Percentiles rank a stretch among this genome's conserved stretches.
These are phyloP conservation scores for Aradophagus sp. DNA, from an alignment of 1,140 invertebrate genomes.

Conservation along the genomic window DNA sequence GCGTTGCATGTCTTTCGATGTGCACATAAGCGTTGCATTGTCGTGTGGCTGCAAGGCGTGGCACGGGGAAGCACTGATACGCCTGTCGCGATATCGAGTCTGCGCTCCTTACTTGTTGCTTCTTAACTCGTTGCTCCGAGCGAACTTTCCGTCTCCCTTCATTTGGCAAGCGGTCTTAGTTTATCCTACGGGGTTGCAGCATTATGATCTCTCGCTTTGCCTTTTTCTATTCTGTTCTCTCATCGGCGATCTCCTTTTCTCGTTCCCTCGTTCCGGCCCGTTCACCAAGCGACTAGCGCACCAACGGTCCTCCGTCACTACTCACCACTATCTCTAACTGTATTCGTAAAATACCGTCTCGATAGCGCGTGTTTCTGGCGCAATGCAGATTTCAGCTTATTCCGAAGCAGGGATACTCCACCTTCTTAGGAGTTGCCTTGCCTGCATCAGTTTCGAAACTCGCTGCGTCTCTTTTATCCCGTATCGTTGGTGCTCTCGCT, in stretches of 20 bases:
- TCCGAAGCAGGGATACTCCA: slow-evolving; percentile 47
- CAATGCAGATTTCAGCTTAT: slow-evolving; percentile 58
- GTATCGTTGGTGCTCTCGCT: slow-evolving; percentile 3
- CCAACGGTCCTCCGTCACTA: slow-evolving; percentile 51
- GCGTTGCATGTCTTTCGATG: slow-evolving; percentile 54
- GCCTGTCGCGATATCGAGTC: slow-evolving; percentile 57
- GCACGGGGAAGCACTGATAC: slow-evolving; percentile 61
- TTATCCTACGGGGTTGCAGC: not conserved
- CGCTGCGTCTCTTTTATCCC: slow-evolving; percentile 7
- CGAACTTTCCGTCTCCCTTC: slow-evolving; percentile 31
- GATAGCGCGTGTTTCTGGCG: slow-evolving; percentile 41
- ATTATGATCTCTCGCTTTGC: slow-evolving; percentile 7
- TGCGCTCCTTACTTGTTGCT: slow-evolving; percentile 58
- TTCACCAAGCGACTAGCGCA: slow-evolving; percentile 47
- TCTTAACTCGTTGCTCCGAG: slow-evolving; percentile 51
- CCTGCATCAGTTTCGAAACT: slow-evolving; percentile 50
- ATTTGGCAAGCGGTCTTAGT: slow-evolving; percentile 6
- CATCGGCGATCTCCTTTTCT: slow-evolving; percentile 36
- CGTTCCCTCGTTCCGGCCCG: slow-evolving; percentile 49
- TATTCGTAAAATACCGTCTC: slow-evolving; percentile 58
- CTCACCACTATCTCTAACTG: slow-evolving; percentile 57
- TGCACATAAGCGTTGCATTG: slow-evolving; percentile 60
- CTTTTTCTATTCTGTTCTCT: no score
- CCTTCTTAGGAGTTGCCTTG: slow-evolving; percentile 36
- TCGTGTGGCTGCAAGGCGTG: slow-evolving; percentile 63